A percentile compares a stretch with the other conserved stretches of the same genome.
These are phyloP conservation scores for Cryptoblepharus egeriae DNA, from an alignment of 2,797 vertebrate species.

Conservation along the genomic window DNA sequence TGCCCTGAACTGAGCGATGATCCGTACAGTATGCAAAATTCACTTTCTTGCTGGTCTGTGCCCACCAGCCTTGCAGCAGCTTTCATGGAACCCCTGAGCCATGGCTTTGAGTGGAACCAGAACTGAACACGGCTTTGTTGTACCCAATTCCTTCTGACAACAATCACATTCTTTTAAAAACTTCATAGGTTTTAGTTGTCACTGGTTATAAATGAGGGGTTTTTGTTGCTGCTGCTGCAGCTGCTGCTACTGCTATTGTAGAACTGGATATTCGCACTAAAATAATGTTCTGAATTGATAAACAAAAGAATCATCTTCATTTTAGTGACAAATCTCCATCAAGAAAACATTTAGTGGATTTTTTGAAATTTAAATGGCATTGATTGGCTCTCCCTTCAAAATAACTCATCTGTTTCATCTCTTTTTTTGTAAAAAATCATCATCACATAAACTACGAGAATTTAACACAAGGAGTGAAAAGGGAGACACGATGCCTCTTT, in stretches of 20 bases:
- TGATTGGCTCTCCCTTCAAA: neutral
- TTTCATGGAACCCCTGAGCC: constrained; percentile 86
- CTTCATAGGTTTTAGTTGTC: constrained; percentile 88
- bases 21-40: constrained; percentile 99
- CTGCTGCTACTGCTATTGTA: constrained; percentile 43
- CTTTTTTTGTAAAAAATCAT: neutral
- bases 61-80: constrained; percentile 94
- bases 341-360: constrained; percentile 45
- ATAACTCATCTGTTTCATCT: neutral
- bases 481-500: neutral
- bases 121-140: constrained; percentile 87
- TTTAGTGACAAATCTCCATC: constrained; percentile 55
- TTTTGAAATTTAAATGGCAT: constrained; percentile 30
- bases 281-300: constrained; percentile 53
- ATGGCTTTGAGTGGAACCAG: constrained; percentile 88
- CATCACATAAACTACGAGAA: neutral
- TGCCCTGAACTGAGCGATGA: constrained; percentile 98
- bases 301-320: constrained; percentile 53
- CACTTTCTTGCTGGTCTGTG: constrained; percentile 96
- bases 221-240: constrained; percentile 52
- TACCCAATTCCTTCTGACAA: constrained; percentile 95
- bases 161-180: constrained; percentile 93
- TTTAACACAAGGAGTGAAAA: neutral
- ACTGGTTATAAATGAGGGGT: constrained; percentile 85
- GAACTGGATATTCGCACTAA: constrained; percentile 49